Conservation (phyloP, 1,140 invertebrate genomes). For the Diorhabda sublineata region DNA sequence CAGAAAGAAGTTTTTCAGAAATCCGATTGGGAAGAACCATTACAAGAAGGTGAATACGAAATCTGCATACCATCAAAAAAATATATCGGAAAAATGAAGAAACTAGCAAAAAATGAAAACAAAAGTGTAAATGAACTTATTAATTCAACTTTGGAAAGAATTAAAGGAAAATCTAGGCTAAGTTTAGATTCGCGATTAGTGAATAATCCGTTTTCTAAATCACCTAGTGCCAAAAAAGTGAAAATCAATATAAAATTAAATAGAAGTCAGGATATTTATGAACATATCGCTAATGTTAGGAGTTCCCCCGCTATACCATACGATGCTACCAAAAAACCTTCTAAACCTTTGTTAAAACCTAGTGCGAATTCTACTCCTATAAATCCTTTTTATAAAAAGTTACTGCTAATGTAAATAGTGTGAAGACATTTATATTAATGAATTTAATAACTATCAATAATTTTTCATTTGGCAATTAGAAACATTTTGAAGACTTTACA, state of each 20-base stretch:
- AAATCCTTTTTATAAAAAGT: conserved; percentile 65
- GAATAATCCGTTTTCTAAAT: conserved; percentile 26
- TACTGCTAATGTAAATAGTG: background rate
- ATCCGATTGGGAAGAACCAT: conserved; percentile 40
- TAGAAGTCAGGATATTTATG: conserved; percentile 60
- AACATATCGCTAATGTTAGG: conserved; percentile 64
- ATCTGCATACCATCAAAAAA: conserved; percentile 48
- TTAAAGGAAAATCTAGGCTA: conserved; percentile 22
- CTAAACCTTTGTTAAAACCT: conserved; percentile 65
- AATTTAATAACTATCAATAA: too few relatives aligned
- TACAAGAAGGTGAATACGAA: conserved; percentile 47
- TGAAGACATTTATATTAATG: too few relatives aligned
- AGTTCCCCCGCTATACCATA: conserved; percentile 69
- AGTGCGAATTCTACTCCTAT: conserved; percentile 64
- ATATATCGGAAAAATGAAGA: conserved; percentile 22
- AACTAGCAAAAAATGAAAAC: conserved; percentile 9
- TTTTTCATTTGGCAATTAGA: too few relatives aligned
- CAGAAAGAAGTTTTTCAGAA: conserved; percentile 21
- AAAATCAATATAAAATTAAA: conserved; percentile 65
- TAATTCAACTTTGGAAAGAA: conserved; percentile 21
- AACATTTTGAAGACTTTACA: too few relatives aligned
- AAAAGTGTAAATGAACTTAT: conserved; percentile 18
- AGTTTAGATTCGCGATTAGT: conserved; percentile 23
- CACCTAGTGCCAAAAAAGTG: conserved; percentile 49
- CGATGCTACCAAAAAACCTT: conserved; percentile 63